Evolutionary conservation across 2,113 vertebrate species (phyloP).

Genomic region (Anoplopoma fimbria): DNA sequence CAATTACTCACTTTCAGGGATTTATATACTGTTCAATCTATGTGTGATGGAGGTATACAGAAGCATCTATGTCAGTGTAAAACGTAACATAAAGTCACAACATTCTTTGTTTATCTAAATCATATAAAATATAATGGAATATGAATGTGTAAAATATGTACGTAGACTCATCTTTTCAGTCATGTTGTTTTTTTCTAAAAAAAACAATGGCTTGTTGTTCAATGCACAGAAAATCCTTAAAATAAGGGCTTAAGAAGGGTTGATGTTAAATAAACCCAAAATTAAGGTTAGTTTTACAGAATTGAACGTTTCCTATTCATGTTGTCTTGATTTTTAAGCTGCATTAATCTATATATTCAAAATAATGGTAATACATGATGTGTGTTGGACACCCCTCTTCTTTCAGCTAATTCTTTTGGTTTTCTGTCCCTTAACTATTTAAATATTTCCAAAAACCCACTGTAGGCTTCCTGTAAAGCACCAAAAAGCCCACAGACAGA

Average conservation of each 20-base stretch:
- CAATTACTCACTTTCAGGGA: constrained; percentile 3
- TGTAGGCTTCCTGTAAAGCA: too few relatives aligned
- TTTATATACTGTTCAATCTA: background rate
- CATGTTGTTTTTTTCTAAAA: background rate
- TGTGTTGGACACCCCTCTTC: background rate
- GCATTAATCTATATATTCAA: background rate
- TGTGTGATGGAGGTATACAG: background rate
- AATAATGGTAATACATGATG: background rate
- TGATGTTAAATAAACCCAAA: background rate
- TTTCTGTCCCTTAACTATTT: background rate
- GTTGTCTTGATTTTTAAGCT: background rate
- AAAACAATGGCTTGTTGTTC: background rate
- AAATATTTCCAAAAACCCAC: too few relatives aligned
- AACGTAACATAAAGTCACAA: background rate
- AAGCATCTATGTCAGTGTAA: background rate
- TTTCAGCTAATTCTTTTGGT: background rate
- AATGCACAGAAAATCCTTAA: background rate
- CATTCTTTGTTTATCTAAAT: background rate
- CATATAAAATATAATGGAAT: background rate
- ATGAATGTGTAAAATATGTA: background rate
- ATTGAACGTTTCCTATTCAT: background rate
- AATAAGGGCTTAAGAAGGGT: background rate
- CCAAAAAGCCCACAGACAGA: too few relatives aligned
- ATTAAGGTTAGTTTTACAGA: background rate
- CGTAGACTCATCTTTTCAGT: background rate